Base-by-base conservation (phyloP, 1,140 invertebrate species). In the Lanistes nyassanus region DNA sequence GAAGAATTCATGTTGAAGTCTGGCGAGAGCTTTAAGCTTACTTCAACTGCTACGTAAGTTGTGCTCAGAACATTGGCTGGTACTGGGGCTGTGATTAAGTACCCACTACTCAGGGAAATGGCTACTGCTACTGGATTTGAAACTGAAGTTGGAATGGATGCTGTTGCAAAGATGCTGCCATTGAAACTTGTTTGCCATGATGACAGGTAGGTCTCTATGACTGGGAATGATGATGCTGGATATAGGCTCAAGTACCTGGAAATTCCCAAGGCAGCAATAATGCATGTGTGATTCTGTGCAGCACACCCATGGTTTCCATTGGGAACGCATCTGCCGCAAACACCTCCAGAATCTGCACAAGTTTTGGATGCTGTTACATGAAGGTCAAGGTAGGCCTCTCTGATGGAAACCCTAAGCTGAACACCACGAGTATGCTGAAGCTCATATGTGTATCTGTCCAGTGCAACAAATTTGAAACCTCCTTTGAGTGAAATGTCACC, bases 301-400 rank as follows among this genome's bases (percentile, higher is more conserved):
- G 42, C 29, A 31, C 72, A 74, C 21, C 58, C 21, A 58, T 64
- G 5, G 42, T n/a, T 53, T 23, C n/a, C 19, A 13, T 51, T 47
- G 21, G 72, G 72, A n/a, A 2, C 16, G 37, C 72, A 74, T 31
- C 60, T 55, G n/a, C 72, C 72, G n/a, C 72, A 74, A 4, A 74
- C 21, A 9, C 72, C 72, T 21, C 26, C 19, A 0, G 55, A 3
- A 19, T 56, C 2, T 31, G 3, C 13, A 29, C 39, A 51, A 2
- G 47, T n/a, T 34, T 56, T 64, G 6, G 60, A 64, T 16, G 23
- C n/a, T 3, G 72, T 65, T 31, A 74, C 4, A 26, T 74, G 60
- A 64, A 74, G 58, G 72, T 66, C 64, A 7, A 74, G 72, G 60
- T 65, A 74, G 7, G 39, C 72, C 37, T 74, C 72, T 55, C 64